Evolutionary conservation across 2,888 invertebrate genomes (phyloP).

Genomic region (Hofmannophila pseudospretella): DNA sequence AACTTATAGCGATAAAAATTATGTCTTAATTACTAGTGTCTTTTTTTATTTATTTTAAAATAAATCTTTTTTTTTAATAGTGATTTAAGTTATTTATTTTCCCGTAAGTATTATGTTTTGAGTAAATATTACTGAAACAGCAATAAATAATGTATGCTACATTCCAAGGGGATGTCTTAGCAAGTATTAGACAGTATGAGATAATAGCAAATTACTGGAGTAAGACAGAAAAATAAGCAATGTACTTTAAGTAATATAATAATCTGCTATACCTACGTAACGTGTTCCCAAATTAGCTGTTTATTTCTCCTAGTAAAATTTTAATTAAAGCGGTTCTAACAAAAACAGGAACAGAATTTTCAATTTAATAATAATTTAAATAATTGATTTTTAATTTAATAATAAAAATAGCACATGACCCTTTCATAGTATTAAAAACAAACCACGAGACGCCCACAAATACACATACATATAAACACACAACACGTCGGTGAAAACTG

Average conservation of each 20-base stretch:
- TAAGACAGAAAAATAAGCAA: constrained; percentile 1
- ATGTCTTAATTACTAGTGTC: constrained; percentile 29
- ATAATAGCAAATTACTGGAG: neutral
- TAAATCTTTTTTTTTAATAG: constrained; percentile 41
- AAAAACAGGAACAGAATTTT: too few relatives aligned
- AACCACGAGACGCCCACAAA: constrained; percentile 55
- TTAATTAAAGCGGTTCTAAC: too few relatives aligned
- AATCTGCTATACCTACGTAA: neutral
- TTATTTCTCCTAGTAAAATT: neutral
- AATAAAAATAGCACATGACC: too few relatives aligned
- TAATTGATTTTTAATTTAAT: too few relatives aligned
- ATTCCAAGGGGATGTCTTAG: neutral
- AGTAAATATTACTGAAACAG: constrained; percentile 7
- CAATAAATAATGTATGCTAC: neutral
- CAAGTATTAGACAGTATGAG: neutral
- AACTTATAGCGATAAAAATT: constrained; percentile 26
- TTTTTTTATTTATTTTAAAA: constrained; percentile 44
- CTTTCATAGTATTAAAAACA: constrained; percentile 18
- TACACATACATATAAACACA: constrained; percentile 45
- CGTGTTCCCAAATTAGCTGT: neutral
- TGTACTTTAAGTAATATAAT: constrained; percentile 12
- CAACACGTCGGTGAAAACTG: constrained; percentile 50
- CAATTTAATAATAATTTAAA: too few relatives aligned
- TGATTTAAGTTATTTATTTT: constrained; percentile 34
- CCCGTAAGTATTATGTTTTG: constrained; percentile 24